A percentile compares a stretch with the other conserved stretches of the same genome.
These are phyloP conservation scores for Equus przewalskii DNA, from an alignment of 2,113 vertebrate genomes.

Conservation along the genomic window DNA sequence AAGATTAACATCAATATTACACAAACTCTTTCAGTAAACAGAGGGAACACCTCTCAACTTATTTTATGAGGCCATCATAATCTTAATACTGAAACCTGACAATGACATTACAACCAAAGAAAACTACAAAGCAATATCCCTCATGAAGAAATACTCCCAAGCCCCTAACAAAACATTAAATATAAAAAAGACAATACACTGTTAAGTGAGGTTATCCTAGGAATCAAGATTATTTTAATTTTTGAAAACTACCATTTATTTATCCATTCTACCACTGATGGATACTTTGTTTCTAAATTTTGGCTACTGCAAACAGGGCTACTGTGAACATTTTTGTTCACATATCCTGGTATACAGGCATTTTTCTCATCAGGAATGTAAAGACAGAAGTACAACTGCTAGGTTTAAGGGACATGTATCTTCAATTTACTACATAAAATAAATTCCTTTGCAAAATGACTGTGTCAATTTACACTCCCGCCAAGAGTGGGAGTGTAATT, in stretches of 20 bases:
- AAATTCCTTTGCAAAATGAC: conserved; percentile 39
- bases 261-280: not conserved
- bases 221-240: conserved; percentile 43
- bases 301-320: conserved; percentile 13
- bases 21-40: conserved; percentile 37
- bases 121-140: conserved; percentile 25
- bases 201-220: not conserved
- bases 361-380: conserved; percentile 23
- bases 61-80: conserved; percentile 7
- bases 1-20: not conserved
- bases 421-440: conserved; percentile 17
- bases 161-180: not conserved
- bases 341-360: not conserved
- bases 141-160: conserved; percentile 10
- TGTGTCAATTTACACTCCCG: not conserved
- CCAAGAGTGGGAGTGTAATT: not conserved
- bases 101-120: not conserved
- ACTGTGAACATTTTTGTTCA: not conserved
- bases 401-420: not conserved
- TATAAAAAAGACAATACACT: not conserved
- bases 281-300: conserved; percentile 21
- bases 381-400: not conserved
- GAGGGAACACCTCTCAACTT: not conserved
- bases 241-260: conserved; percentile 41
- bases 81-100: conserved; percentile 18